Percentiles rank a stretch among this genome's conserved stretches.
These are phyloP conservation scores for Lophius piscatorius DNA, from an alignment of 2,113 vertebrate genomes.

Conservation along the genomic window DNA sequence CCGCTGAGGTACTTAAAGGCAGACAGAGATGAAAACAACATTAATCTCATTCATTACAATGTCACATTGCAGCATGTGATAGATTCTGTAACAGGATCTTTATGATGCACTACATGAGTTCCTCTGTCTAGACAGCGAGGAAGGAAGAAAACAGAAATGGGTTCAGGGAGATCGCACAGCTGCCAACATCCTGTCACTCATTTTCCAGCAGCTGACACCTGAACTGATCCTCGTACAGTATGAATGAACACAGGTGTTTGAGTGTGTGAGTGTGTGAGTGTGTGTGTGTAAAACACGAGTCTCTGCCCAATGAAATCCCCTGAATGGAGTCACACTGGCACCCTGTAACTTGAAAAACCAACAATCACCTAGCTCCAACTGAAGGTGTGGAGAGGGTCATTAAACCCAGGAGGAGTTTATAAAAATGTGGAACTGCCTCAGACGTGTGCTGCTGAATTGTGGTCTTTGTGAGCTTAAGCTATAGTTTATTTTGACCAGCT, in stretches of 20 bases:
- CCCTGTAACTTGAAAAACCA: slow-evolving; percentile 46
- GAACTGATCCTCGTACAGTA: slow-evolving; percentile 12
- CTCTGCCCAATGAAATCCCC: slow-evolving; percentile 61
- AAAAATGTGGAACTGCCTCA: slow-evolving; percentile 51
- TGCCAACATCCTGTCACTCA: slow-evolving; percentile 30
- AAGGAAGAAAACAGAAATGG: slow-evolving; percentile 22
- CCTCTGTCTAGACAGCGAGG: slow-evolving; percentile 56
- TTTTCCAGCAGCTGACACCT: slow-evolving; percentile 26
- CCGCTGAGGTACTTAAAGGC: slow-evolving; percentile 12
- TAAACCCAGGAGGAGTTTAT: slow-evolving; percentile 61
- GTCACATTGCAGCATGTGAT: slow-evolving; percentile 26
- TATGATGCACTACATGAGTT: slow-evolving; percentile 18
- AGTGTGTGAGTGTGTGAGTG: slow-evolving; percentile 21
- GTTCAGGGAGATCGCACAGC: slow-evolving; percentile 5
- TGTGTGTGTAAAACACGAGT: slow-evolving; percentile 41
- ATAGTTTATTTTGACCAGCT: slow-evolving; percentile 63
- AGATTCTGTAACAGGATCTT: slow-evolving; percentile 49
- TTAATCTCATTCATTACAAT: slow-evolving; percentile 40
- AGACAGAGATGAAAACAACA: slow-evolving; percentile 28
- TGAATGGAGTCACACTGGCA: slow-evolving; percentile 44
- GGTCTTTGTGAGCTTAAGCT: slow-evolving; percentile 75
- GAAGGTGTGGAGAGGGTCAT: slow-evolving; percentile 47
- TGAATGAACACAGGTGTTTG: slow-evolving; percentile 61
- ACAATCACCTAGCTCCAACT: slow-evolving; percentile 42
- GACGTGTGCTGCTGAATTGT: slow-evolving; percentile 73